Conservation (phyloP, 2,797 vertebrate species). For the Chaetophractus vellerosus region DNA sequence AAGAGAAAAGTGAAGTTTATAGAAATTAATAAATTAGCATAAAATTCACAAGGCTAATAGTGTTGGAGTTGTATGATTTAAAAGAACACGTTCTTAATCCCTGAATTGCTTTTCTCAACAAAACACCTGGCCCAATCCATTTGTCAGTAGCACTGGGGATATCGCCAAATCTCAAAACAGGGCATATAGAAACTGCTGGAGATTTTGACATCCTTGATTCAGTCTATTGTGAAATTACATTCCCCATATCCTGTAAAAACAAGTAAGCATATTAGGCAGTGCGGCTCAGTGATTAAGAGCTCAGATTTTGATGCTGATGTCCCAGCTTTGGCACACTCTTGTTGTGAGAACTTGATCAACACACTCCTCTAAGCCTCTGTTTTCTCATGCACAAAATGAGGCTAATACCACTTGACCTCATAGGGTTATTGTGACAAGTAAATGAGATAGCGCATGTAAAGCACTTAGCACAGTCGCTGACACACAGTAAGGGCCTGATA, state of each 20-base stretch:
- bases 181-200: neutral
- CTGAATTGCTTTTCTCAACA: neutral
- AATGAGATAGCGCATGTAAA: neutral
- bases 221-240: constrained; percentile 13
- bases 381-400: neutral
- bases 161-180: neutral
- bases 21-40: neutral
- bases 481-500: neutral
- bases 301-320: neutral
- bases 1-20: neutral
- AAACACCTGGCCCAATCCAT: neutral
- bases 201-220: neutral
- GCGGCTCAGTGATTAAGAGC: neutral
- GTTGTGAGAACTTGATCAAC: neutral
- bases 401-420: neutral
- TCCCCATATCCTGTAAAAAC: neutral
- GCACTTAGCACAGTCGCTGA: neutral
- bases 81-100: neutral
- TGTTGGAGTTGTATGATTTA: neutral
- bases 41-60: neutral
- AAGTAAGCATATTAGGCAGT: neutral
- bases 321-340: constrained; percentile 55
- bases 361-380: neutral
- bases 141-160: neutral
- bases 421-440: neutral